Evolutionary conservation across 2,888 invertebrate genomes (phyloP).

Genomic region (Halocaridina rubra): DNA sequence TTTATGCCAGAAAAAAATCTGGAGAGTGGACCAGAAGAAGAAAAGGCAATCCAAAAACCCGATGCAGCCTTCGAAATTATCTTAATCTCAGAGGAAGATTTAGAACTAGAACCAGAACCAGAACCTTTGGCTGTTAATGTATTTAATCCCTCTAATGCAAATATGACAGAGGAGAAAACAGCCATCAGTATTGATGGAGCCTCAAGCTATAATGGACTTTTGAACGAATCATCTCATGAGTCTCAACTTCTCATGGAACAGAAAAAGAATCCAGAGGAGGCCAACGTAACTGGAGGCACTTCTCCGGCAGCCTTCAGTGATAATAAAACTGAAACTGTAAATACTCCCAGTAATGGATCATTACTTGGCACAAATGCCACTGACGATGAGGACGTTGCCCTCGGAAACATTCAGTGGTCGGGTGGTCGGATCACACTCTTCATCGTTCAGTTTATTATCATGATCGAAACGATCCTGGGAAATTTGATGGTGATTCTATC

Average conservation of each 20-base stretch:
- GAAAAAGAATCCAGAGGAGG: background rate
- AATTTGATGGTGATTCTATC: conserved; percentile 67
- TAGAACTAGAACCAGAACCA: background rate
- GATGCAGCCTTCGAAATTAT: background rate
- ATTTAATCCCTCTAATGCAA: background rate
- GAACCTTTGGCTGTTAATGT: background rate
- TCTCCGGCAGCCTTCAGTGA: background rate
- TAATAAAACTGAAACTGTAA: background rate
- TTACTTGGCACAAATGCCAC: background rate
- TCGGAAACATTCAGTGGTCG: conserved; percentile 52
- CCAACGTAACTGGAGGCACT: background rate
- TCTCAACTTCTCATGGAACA: background rate
- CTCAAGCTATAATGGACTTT: background rate
- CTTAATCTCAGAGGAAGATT: background rate
- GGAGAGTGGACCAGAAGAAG: too few relatives aligned
- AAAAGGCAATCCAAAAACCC: too few relatives aligned
- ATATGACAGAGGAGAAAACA: too few relatives aligned
- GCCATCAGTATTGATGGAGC: too few relatives aligned
- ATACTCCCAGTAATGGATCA: background rate
- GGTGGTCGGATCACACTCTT: conserved; percentile 48
- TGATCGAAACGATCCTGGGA: conserved; percentile 65
- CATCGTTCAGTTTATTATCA: conserved; percentile 61
- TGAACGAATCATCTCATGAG: background rate
- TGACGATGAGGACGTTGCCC: background rate
- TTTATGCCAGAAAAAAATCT: too few relatives aligned